phyloP scores from a whole-genome alignment of 2,797 vertebrate species.

The Aldrovandia affinis region DNA sequence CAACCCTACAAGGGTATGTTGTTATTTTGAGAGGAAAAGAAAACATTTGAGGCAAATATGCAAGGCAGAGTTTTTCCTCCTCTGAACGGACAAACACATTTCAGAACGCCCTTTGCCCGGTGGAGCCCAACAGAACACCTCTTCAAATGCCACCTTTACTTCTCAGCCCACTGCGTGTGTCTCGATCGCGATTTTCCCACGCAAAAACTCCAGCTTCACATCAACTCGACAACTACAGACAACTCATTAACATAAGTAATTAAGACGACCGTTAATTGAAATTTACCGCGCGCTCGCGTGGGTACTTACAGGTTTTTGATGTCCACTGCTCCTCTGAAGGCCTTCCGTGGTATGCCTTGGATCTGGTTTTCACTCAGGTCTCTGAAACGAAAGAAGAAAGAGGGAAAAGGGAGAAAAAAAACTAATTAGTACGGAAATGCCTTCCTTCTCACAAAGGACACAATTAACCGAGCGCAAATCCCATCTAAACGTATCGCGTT shows the following conservation, averaged over 20 bases:
- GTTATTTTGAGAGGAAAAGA: background rate
- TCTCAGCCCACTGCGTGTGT: background rate
- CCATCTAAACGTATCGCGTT: background rate
- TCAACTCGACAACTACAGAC: background rate
- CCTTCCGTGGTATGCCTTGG: constrained; percentile 95
- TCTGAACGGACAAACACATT: background rate
- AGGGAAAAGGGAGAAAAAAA: constrained; percentile 11
- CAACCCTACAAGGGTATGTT: background rate
- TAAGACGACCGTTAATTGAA: constrained; percentile 8
- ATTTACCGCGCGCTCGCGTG: constrained; percentile 19
- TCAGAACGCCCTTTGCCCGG: background rate
- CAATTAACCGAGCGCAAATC: background rate
- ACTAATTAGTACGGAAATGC: background rate
- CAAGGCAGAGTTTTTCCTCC: background rate
- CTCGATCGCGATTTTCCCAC: background rate
- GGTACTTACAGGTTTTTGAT: constrained; percentile 96
- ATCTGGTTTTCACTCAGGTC: constrained; percentile 99
- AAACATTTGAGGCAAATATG: background rate
- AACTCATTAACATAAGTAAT: background rate
- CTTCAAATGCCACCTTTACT: background rate
- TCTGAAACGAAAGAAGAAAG: constrained; percentile 64
- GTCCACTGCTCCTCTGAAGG: constrained; percentile 94
- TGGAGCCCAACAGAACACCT: background rate
- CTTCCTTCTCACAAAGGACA: background rate
- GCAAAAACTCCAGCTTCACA: background rate